Base-by-base conservation (phyloP, 1,140 invertebrate genomes). In the Anastrepha ludens region DNA sequence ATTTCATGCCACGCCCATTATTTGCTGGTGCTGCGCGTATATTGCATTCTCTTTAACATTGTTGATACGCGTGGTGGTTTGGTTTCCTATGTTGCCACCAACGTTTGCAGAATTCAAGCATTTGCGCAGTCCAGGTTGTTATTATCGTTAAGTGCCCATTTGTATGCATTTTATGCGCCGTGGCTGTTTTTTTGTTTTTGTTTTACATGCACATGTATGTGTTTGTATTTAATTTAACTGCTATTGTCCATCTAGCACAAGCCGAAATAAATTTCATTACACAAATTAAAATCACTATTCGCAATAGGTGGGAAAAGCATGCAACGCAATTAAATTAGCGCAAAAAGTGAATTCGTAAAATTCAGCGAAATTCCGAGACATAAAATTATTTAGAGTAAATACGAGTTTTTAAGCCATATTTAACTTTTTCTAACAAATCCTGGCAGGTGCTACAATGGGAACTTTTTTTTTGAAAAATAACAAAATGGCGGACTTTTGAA, bases 71-170 rank as follows among this genome's bases (percentile, higher is more conserved):
- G 41, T 70, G 65, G 29, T 29, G 29, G 29, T 29, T 29, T 62
- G 39, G 11, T 6, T 4, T 5, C 2, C 65, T 44, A 8, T 17
- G 11, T 62, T 62, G 39, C 9, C 39, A 39, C 39, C 39, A 70
- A 4, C 15, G 44, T 74, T 74, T 74, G 13, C 5, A 41, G 2
- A 2, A 74, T 74, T 44, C 67, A 2, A 39, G 13, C 39, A 74
- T 47, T 47, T n/a, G 67, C 67, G 41, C 67, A 44, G 13, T 15
- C 67, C 13, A n/a, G 60, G 11, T 41, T 6, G 6, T 47, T 15
- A 47, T 47, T 74, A 74, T 8, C 67, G 65, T 74, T 47, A 74
- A 74, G 67, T 47, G 67, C 44, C 67, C 39, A 74, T 74, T 74
- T 74, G 41, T 74, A 74, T 74, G 41, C 67, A 70, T 47, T 74